Base-by-base conservation (phyloP, 2,888 invertebrate genomes). In the Carterocephalus palaemon region DNA sequence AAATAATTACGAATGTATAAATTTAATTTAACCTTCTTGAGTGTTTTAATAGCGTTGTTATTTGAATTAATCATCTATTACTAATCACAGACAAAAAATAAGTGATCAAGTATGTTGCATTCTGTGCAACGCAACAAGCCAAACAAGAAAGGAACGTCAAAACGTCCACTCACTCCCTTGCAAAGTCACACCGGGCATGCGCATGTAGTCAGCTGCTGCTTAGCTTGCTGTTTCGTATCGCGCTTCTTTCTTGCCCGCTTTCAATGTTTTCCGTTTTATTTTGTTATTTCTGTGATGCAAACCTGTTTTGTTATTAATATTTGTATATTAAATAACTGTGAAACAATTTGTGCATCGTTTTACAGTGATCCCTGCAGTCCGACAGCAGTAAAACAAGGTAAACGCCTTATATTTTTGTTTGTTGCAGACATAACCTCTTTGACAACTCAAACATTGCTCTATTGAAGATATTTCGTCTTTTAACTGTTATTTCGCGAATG, bases 161-260 rank as follows among this genome's bases (percentile, higher is more conserved):
- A 45, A 43, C 26, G 42, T 38, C 38, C n/a, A n/a, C n/a, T n/a
- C n/a, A 59, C 80, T 74, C 59, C 52, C 42, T 36, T 65, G 57
- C 81, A 83, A 86, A 66, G 85, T 75, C 60, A 75, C 58, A 55
- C 57, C 73, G 67, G 58, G 62, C 79, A 62, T 67, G 62, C 70
- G 60, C 62, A 66, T 69, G 69, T 75, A 89, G 90, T 90, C 90
- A 90, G 90, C 90, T 90, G 90, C 90, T 90, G 89, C 90, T 90
- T 90, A 85, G 88, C 89, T 89, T 89, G 89, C 89, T 88, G 89
- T 89, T 90, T 88, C 89, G 89, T 87, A 86, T 87, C 86, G 88
- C 88, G 88, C 88, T 88, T 88, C 80, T 86, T 88, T 87, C 81
- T 86, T 86, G 86, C 87, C 83, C 81, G 88, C 88, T 88, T 88